Conservation (phyloP, 2,113 vertebrate genomes). For the Mionectes macconnelli region DNA sequence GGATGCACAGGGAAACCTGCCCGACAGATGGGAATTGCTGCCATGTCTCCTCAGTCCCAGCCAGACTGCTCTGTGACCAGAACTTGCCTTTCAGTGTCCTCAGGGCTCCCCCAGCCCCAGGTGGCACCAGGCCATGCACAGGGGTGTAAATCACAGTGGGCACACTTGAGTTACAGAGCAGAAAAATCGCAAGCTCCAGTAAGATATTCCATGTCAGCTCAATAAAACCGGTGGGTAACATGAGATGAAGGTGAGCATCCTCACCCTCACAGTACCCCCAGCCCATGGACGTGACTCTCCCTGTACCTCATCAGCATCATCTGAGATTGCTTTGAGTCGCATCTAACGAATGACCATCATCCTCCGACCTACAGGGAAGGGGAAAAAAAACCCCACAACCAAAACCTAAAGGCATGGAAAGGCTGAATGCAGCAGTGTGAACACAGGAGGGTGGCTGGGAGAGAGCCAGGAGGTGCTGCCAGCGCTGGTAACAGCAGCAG, state of each 20-base stretch:
- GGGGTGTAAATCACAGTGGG: background rate
- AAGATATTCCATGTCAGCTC: background rate
- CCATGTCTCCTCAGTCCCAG: background rate
- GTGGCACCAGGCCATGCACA: fast-evolving
- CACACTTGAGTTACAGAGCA: background rate
- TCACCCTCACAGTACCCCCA: background rate
- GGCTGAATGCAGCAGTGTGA: fast-evolving
- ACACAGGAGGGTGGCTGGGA: too few relatives aligned
- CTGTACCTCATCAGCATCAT: background rate
- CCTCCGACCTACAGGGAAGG: background rate
- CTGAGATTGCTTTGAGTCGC: background rate
- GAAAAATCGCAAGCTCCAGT: background rate
- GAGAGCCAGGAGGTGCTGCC: background rate
- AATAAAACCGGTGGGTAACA: background rate
- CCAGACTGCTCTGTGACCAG: background rate
- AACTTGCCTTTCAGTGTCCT: background rate
- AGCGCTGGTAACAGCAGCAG: background rate
- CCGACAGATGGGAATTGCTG: background rate
- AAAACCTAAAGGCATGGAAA: background rate
- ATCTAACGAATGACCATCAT: background rate
- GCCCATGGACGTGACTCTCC: background rate
- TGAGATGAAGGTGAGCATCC: background rate
- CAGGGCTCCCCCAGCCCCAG: background rate
- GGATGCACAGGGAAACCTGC: background rate
- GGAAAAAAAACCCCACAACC: background rate